These are phyloP conservation scores for Engraulis encrasicolus DNA, from an alignment of 2,113 vertebrate genomes.

Conservation along the genomic window DNA sequence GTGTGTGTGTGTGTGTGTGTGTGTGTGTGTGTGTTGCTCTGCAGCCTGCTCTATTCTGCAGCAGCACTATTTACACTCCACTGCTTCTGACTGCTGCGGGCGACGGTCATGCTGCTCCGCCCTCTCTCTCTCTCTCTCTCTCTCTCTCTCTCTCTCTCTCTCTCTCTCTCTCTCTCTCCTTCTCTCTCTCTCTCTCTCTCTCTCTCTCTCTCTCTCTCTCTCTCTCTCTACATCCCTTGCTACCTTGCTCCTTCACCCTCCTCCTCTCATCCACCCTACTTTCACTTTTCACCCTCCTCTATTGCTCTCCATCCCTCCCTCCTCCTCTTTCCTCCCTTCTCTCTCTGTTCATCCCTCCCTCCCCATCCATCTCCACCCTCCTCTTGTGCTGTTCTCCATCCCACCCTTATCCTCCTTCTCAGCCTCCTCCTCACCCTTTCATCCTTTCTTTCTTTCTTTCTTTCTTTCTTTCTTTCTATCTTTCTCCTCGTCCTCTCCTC, in stretches of 20 bases:
- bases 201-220: conserved; percentile 24
- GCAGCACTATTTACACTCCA: too few species aligned
- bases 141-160: neutral
- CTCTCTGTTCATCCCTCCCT: neutral
- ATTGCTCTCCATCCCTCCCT: conserved; percentile 39
- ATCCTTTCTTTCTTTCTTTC: conserved; percentile 33
- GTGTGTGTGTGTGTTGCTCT: too few species aligned
- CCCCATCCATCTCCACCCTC: conserved; percentile 14
- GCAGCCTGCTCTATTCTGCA: too few species aligned
- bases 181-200: neutral
- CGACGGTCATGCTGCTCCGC: too few species aligned
- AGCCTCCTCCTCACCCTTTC: neutral
- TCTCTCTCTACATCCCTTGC: conserved; percentile 42
- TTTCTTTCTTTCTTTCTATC: conserved; percentile 45
- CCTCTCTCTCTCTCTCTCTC: too few species aligned
- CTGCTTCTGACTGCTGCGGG: too few species aligned
- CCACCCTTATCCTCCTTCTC: neutral
- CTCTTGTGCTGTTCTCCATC: neutral
- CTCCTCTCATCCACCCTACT: neutral
- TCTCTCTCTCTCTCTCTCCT: neutral
- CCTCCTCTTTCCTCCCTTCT: neutral
- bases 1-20: too few species aligned
- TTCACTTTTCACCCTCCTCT: conserved; percentile 22
- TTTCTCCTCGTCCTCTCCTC: too few species aligned
- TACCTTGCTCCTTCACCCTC: neutral